Evolutionary conservation across 2,113 vertebrate genomes (phyloP), one percentile per base, ranked within the genome.

Genomic region (Alethe diademata): DNA sequence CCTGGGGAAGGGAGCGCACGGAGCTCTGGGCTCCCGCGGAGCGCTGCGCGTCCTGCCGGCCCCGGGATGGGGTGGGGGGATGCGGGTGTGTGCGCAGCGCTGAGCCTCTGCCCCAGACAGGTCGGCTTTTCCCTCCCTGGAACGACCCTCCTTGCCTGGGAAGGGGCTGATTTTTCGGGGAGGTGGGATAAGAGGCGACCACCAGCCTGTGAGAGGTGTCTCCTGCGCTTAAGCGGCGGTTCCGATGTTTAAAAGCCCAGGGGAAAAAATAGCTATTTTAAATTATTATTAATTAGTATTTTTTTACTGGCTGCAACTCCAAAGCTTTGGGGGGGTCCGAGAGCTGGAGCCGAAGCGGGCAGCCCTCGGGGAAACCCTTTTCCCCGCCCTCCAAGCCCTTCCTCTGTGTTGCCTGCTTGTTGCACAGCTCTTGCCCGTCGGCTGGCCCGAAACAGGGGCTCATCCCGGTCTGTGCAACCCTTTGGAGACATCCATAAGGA

Each of bases 261-360:
- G 5, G 5, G 3, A 1, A 11, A 24, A 17, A 8, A 22, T 2
- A 28, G 7, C 4, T 54, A 28, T 33, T 61, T 54, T 3, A 14
- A 19, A 19, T 53, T 19, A 8, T 54, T 42, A 18, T 50, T 33
- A 16, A 23, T 43, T 29, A 6, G 17, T 38, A 2, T 4, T 35
- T 45, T 74, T 65, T 61, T 58, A 42, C 19, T 10, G 60, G 38
- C 35, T 72, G 10, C 9, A 31, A 12, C 58, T 15, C n/a, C 25
- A 47, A 65, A 29, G 40, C 8, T 73, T 73, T 48, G 60, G 35
- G 43, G 42, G 74, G 18, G 53, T 79, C 60, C 40, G 29, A 40
- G 38, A 28, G 45, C n/a, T 35, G 74, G 12, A 60, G n/a, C 38
- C 11, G 38, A 66, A 78, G 38, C 5, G 29, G 20, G 29, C 40